These are phyloP conservation scores for Pavo muticus DNA, from an alignment of 2,113 vertebrate genomes.

Conservation along the genomic window DNA sequence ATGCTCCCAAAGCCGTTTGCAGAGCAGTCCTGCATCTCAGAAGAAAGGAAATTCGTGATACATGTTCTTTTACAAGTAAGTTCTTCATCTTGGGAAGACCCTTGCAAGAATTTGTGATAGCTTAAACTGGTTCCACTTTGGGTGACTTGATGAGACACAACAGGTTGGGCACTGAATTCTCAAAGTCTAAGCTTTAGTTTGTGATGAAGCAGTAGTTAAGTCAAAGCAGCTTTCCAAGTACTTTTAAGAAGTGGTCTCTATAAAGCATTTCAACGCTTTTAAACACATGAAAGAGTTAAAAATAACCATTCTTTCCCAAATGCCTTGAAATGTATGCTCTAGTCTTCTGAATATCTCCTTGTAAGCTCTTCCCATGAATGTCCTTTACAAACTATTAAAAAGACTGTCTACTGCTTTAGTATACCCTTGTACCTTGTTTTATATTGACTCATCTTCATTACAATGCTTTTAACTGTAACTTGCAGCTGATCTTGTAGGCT, in stretches of 20 bases:
- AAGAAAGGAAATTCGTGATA: not conserved
- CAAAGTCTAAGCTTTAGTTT: not conserved
- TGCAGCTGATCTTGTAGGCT: not conserved
- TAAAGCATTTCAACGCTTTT: not conserved
- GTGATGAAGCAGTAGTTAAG: not conserved
- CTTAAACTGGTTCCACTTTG: not conserved
- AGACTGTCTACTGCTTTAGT: not conserved
- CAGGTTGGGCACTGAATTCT: not conserved
- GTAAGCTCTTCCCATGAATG: not conserved
- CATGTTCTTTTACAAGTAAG: not conserved
- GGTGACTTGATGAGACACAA: not conserved
- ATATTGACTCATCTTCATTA: not conserved
- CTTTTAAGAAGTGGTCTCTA: not conserved
- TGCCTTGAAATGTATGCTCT: not conserved
- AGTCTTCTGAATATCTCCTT: not conserved
- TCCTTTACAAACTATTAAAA: not conserved
- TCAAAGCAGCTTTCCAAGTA: not conserved
- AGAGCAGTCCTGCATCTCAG: not conserved
- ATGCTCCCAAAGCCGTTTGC: not conserved
- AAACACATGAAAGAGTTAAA: conserved; percentile 4
- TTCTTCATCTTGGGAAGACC: not conserved
- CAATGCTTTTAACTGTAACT: not conserved
- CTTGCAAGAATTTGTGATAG: not conserved
- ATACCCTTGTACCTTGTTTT: not conserved
- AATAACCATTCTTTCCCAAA: not conserved